Evolutionary conservation across 2,113 vertebrate species (phyloP).

Genomic region (Leptobrachium ailaonicum): DNA sequence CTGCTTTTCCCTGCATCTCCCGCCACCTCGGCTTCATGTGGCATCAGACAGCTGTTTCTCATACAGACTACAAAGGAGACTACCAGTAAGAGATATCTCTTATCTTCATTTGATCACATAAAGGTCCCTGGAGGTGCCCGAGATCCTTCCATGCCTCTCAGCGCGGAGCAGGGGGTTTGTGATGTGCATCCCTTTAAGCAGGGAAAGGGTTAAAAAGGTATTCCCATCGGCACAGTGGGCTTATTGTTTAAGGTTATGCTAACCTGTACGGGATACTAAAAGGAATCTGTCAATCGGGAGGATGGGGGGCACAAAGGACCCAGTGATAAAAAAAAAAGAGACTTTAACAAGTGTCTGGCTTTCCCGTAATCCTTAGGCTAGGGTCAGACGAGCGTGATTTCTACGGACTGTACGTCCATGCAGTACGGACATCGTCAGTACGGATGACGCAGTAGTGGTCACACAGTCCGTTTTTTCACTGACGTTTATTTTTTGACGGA

Average conservation of each 20-base stretch:
- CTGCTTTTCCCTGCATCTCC: not conserved
- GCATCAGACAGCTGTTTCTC: not conserved
- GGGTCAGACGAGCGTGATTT: too few species aligned
- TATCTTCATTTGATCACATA: not conserved
- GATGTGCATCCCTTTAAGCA: not conserved
- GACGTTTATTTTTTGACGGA: too few species aligned
- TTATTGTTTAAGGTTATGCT: not conserved
- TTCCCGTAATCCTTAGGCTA: not conserved
- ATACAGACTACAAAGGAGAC: not conserved
- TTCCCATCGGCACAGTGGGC: not conserved
- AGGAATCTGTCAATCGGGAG: too few species aligned
- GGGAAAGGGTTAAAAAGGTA: not conserved
- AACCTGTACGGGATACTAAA: not conserved
- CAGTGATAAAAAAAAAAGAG: too few species aligned
- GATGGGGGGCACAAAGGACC: too few species aligned
- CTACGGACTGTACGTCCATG: too few species aligned
- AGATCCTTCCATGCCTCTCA: not conserved
- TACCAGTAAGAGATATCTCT: not conserved
- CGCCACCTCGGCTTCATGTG: not conserved
- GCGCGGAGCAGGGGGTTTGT: not conserved
- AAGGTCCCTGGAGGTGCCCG: not conserved
- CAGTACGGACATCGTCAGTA: too few species aligned
- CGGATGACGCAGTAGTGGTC: too few species aligned
- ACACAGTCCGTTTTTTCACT: too few species aligned
- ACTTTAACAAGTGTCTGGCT: too few species aligned